phyloP scores from a whole-genome alignment of 2,113 vertebrate genomes.

The Clarias macrocephalus region DNA sequence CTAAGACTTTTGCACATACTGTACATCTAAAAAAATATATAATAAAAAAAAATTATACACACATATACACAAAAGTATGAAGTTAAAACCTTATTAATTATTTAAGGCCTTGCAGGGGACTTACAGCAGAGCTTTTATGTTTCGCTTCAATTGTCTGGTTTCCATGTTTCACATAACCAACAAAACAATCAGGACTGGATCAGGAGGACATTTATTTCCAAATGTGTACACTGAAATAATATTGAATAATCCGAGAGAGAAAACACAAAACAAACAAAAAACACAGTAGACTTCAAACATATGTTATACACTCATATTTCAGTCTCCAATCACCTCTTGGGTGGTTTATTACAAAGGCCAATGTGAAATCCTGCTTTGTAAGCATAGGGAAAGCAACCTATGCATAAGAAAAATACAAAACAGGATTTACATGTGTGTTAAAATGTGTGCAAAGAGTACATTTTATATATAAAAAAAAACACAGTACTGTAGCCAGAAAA shows the following conservation, averaged over 20 bases:
- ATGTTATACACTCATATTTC: not conserved
- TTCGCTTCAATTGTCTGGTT: conserved; percentile 75
- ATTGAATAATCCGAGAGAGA: not conserved
- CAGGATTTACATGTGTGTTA: too few relatives aligned
- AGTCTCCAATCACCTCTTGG: not conserved
- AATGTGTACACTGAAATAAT: conserved; percentile 22
- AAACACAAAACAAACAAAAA: not conserved
- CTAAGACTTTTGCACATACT: too few relatives aligned
- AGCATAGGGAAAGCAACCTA: conserved; percentile 30
- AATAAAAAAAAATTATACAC: too few relatives aligned
- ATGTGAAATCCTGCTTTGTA: conserved; percentile 34
- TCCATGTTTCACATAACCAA: conserved; percentile 69
- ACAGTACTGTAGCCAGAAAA: not conserved
- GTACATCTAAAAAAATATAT: too few relatives aligned
- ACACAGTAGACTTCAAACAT: not conserved
- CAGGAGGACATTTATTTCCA: conserved; percentile 25
- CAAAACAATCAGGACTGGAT: not conserved
- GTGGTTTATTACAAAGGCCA: conserved; percentile 30
- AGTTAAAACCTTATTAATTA: not conserved
- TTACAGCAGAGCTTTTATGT: conserved; percentile 81
- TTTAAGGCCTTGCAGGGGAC: conserved; percentile 51
- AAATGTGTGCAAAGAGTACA: not conserved
- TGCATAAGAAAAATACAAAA: not conserved
- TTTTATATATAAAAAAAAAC: not conserved
- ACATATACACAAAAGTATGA: too few relatives aligned